Percentiles rank a stretch among this genome's conserved stretches.
phyloP scores from a whole-genome alignment of 2,113 vertebrate species.

The Rhinogobius similis region DNA sequence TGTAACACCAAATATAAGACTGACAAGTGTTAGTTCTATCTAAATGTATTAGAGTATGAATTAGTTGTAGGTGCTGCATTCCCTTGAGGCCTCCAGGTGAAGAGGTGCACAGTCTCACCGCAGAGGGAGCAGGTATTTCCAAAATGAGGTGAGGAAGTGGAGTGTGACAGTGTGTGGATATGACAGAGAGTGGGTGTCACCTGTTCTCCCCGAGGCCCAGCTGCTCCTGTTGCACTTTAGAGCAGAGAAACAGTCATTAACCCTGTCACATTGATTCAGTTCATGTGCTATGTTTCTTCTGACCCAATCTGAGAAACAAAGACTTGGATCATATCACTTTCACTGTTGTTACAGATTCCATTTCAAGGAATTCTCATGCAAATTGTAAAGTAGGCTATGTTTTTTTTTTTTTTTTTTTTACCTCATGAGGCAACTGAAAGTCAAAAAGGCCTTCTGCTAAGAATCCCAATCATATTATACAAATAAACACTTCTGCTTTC shows the following conservation, averaged over 20 bases:
- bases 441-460: neutral
- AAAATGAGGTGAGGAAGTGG: slow-evolving; percentile 60
- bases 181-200: slow-evolving; percentile 72
- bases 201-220: slow-evolving; percentile 61
- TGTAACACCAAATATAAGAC: no score
- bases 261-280: slow-evolving; percentile 72
- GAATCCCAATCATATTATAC: neutral
- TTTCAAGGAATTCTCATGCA: slow-evolving; percentile 49
- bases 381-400: neutral
- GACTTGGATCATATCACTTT: slow-evolving; percentile 52
- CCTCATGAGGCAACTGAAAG: no score
- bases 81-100: slow-evolving; percentile 37
- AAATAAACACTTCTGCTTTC: no score
- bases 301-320: slow-evolving; percentile 58
- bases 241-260: slow-evolving; percentile 73
- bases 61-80: slow-evolving; percentile 13
- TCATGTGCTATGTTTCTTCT: slow-evolving; percentile 48
- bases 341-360: slow-evolving; percentile 36
- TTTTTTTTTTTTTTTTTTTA: neutral
- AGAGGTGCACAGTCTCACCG: slow-evolving; percentile 23
- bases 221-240: slow-evolving; percentile 64
- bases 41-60: slow-evolving; percentile 7
- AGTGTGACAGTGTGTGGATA: slow-evolving; percentile 67
- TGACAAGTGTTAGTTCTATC: no score
- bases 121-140: slow-evolving; percentile 23